Conservation (phyloP, 2,113 vertebrate genomes). For the Sterna hirundo region DNA sequence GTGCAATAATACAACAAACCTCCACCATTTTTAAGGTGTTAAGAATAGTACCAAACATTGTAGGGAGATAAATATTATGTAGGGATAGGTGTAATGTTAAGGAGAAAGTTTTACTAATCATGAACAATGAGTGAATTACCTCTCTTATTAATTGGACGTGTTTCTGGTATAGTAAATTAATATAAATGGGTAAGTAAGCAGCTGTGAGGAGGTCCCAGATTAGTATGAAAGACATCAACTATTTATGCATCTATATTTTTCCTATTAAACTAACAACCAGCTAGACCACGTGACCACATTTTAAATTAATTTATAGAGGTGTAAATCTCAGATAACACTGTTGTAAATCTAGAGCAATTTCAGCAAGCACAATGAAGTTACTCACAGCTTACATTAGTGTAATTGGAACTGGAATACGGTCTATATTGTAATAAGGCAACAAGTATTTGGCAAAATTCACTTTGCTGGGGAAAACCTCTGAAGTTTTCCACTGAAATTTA, state of each 20-base stretch:
- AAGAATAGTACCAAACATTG: neutral
- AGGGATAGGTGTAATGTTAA: neutral
- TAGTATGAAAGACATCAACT: constrained; percentile 11
- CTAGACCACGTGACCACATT: neutral
- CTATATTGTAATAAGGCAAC: constrained; percentile 21
- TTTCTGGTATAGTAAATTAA: neutral
- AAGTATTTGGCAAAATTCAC: constrained; percentile 14
- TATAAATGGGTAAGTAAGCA: neutral
- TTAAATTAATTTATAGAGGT: constrained; percentile 38
- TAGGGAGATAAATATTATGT: neutral
- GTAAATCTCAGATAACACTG: constrained; percentile 47
- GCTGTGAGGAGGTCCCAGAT: constrained; percentile 4
- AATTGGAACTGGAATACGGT: neutral
- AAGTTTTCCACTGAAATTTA: constrained; percentile 36
- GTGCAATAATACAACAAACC: neutral
- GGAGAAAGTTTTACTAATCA: neutral
- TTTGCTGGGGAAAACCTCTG: neutral
- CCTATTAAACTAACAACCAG: constrained; percentile 24
- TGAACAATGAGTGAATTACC: neutral
- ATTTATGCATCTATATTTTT: constrained; percentile 17
- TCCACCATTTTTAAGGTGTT: neutral
- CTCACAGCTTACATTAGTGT: constrained; percentile 19
- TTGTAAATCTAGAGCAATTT: constrained; percentile 44
- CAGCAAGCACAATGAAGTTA: constrained; percentile 38
- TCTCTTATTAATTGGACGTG: neutral